Evolutionary conservation across 1,140 invertebrate species (phyloP).

Genomic region (Arctopsyche grandis): DNA sequence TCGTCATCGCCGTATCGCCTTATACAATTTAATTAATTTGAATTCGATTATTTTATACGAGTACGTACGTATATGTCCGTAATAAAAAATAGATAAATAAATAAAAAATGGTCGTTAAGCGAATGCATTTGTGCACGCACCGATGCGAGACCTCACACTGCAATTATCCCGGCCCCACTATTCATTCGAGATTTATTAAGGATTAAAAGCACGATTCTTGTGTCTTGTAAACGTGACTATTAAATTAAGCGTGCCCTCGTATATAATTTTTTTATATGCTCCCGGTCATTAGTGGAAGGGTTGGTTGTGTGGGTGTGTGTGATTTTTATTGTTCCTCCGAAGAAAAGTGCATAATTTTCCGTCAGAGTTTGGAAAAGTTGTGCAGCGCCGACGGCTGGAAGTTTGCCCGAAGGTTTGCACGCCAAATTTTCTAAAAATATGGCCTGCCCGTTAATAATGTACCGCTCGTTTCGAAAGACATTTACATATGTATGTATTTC

Average conservation of each 20-base stretch:
- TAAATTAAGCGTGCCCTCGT: not conserved
- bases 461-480: not conserved
- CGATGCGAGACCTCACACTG: not conserved
- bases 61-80: not conserved
- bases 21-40: no score
- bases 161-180: not conserved
- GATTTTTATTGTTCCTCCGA: no score
- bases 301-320: no score
- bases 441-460: conserved; percentile 6
- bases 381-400: not conserved
- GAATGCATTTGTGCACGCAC: conserved; percentile 2
- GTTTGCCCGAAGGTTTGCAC: not conserved
- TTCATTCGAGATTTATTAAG: not conserved
- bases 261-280: no score
- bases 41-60: not conserved
- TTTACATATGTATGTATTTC: not conserved
- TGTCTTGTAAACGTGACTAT: conserved; percentile 3
- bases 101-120: not conserved
- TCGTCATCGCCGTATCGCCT: no score
- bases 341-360: no score
- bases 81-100: not conserved
- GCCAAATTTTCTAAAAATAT: conserved; percentile 21
- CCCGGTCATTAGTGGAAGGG: no score
- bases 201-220: conserved; percentile 7
- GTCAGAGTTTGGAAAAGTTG: no score